Evolutionary conservation across 2,797 vertebrate species (phyloP).

Genomic region (Neomorphus geoffroyi): DNA sequence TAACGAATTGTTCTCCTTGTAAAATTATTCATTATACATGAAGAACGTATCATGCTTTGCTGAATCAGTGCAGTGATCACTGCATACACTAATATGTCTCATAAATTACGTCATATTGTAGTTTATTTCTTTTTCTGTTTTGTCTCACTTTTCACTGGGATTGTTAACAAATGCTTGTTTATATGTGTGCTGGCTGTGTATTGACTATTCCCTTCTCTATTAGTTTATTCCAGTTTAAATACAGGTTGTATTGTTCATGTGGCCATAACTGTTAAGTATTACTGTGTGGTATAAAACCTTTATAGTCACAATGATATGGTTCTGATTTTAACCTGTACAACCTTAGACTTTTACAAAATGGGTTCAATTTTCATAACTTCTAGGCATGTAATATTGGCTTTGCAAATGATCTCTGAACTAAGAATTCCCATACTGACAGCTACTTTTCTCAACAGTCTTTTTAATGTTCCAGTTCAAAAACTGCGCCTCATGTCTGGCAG

Average conservation of each 20-base stretch:
- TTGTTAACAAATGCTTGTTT: background rate
- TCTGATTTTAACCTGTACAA: background rate
- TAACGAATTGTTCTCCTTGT: background rate
- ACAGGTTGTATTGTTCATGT: background rate
- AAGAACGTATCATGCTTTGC: background rate
- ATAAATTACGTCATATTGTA: background rate
- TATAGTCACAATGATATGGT: background rate
- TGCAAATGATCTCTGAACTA: background rate
- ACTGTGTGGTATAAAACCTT: background rate
- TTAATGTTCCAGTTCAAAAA: conserved; percentile 22
- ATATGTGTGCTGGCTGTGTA: background rate
- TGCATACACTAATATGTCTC: background rate
- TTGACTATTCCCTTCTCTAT: background rate
- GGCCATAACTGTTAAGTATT: background rate
- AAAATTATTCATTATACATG: background rate
- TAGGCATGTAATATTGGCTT: background rate
- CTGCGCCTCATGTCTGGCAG: background rate
- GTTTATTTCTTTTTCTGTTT: background rate
- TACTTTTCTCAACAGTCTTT: background rate
- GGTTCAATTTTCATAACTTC: background rate
- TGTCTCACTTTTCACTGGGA: background rate
- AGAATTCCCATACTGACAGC: background rate
- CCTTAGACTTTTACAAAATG: background rate
- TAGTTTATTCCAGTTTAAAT: background rate
- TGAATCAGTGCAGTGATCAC: background rate